Percentiles rank a stretch among this genome's conserved stretches.
Evolutionary conservation across 2,888 invertebrate genomes (phyloP).

Genomic region (Spatulosminthurus flaviceps): DNA sequence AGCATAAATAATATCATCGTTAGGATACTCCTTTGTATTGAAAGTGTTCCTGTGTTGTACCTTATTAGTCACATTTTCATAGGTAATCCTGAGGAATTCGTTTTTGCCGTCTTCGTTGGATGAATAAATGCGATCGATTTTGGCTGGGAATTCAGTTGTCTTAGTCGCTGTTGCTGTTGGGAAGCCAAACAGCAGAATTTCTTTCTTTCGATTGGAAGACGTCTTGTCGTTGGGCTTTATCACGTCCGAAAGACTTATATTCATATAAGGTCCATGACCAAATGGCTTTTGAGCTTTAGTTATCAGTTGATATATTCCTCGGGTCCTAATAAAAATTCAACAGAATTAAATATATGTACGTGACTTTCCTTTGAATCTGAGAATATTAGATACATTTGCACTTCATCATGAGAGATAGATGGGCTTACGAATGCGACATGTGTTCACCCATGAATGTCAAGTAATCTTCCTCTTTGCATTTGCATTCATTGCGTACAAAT

Average conservation of each 20-base stretch:
- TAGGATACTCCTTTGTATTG: conserved; percentile 49
- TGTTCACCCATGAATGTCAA: conserved; percentile 59
- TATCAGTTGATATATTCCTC: conserved; percentile 47
- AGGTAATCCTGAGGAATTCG: neutral
- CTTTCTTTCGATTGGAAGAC: no score
- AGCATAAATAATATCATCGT: conserved; percentile 52
- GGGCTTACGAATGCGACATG: conserved; percentile 49
- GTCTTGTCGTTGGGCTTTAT: neutral
- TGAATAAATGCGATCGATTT: no score
- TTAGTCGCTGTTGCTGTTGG: no score
- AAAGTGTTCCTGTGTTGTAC: conserved; percentile 32
- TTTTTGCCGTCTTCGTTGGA: no score
- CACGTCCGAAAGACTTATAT: conserved; percentile 20
- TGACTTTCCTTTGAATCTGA: neutral
- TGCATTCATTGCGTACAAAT: conserved; percentile 54
- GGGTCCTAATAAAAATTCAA: conserved; percentile 26
- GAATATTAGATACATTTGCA: neutral
- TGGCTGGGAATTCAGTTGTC: no score
- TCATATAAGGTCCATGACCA: conserved; percentile 51
- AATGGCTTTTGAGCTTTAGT: conserved; percentile 44
- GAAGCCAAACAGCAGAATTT: no score
- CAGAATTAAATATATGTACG: neutral
- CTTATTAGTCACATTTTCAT: conserved; percentile 18
- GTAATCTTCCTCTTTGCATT: conserved; percentile 49
- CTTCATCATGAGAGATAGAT: no score